phyloP scores from a whole-genome alignment of 2,797 vertebrate genomes.

The Phalloptychus januarius region DNA sequence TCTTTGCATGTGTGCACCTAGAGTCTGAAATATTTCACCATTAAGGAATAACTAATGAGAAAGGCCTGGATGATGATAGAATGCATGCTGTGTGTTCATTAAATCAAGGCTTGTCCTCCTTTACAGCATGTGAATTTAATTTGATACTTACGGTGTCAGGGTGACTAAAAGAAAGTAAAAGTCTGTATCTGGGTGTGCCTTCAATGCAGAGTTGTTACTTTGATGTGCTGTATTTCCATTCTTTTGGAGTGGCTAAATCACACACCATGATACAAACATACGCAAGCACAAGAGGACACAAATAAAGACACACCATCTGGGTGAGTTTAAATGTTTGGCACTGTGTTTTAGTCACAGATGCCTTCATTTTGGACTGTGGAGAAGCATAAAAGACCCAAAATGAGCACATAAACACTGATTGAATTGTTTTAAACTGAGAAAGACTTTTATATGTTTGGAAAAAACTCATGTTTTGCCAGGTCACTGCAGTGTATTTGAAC shows the following conservation, averaged over 20 bases:
- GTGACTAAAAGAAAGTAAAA: not conserved
- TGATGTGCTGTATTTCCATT: constrained; percentile 12
- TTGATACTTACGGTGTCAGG: not conserved
- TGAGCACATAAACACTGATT: constrained; percentile 17
- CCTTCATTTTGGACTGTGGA: constrained; percentile 30
- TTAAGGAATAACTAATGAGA: constrained; percentile 40
- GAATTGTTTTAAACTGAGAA: constrained; percentile 2
- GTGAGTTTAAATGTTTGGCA: constrained; percentile 51
- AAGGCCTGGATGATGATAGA: constrained; percentile 42
- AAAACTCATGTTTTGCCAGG: constrained; percentile 16
- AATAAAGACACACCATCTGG: constrained; percentile 60
- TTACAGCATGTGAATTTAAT: constrained; percentile 24
- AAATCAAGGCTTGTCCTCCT: constrained; percentile 17
- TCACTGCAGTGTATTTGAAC: constrained; percentile 27
- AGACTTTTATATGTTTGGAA: not conserved
- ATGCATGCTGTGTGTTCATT: constrained; percentile 11
- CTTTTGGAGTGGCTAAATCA: constrained; percentile 21
- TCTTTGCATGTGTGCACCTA: constrained; percentile 11
- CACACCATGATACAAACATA: constrained; percentile 25
- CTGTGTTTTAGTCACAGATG: constrained; percentile 57
- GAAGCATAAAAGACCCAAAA: constrained; percentile 28
- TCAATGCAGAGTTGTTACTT: not conserved
- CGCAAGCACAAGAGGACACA: constrained; percentile 18
- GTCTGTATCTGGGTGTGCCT: constrained; percentile 2
- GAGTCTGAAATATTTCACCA: constrained; percentile 36